A percentile compares a stretch with the other conserved stretches of the same genome.
These are phyloP conservation scores for Lophotis ruficrista DNA, from an alignment of 2,113 vertebrate species.

Conservation along the genomic window DNA sequence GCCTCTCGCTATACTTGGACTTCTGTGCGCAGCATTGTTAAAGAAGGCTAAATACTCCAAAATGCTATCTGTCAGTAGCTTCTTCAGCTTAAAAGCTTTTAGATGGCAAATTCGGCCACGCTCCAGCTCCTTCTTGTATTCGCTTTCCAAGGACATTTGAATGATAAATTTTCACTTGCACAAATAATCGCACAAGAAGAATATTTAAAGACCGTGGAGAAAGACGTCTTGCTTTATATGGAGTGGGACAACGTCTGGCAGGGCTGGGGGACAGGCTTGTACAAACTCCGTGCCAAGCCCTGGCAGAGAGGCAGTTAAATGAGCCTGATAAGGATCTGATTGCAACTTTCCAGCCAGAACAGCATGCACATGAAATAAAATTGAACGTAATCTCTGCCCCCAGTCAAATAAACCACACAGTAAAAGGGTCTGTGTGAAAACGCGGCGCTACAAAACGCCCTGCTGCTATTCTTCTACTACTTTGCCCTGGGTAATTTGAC, in stretches of 20 bases:
- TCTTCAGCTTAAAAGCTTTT: constrained; percentile 18
- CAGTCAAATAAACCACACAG: constrained; percentile 5
- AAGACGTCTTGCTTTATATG: constrained; percentile 51
- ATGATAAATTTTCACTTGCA: constrained; percentile 17
- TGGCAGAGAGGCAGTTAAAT: constrained; percentile 43
- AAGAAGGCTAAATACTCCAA: not conserved
- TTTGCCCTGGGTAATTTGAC: not conserved
- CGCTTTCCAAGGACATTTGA: not conserved
- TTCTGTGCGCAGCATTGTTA: not conserved
- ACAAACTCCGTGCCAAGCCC: constrained; percentile 12
- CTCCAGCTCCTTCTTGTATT: not conserved
- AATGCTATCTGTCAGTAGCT: not conserved
- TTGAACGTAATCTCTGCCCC: constrained; percentile 11
- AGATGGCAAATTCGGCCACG: not conserved
- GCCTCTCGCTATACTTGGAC: not conserved
- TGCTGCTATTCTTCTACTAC: not conserved
- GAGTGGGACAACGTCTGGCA: not conserved
- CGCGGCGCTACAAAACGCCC: not conserved
- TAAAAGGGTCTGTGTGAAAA: not conserved
- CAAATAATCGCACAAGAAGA: constrained; percentile 1
- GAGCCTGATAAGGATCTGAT: constrained; percentile 51
- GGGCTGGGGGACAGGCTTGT: not conserved
- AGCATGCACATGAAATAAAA: constrained; percentile 34
- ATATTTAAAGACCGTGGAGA: not conserved
- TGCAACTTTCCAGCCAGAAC: constrained; percentile 23